phyloP scores from a whole-genome alignment of 2,888 invertebrate genomes.

The Philaethria dido region DNA sequence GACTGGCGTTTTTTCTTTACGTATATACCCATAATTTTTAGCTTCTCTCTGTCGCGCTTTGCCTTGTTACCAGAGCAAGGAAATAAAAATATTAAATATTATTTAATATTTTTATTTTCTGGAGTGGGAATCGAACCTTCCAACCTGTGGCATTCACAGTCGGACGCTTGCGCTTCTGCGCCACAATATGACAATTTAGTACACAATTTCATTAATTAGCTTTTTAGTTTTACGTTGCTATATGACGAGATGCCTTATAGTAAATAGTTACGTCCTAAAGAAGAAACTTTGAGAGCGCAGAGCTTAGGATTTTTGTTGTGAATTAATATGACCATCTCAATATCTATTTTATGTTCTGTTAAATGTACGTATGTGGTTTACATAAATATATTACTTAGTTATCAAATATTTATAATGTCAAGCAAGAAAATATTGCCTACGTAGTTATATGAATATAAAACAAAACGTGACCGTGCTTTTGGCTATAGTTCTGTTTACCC shows the following conservation, averaged over 20 bases:
- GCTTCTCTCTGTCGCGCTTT: too few relatives aligned
- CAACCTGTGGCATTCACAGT: too few relatives aligned
- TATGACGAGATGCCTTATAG: not conserved
- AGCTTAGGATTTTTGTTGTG: not conserved
- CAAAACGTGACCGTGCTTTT: slow-evolving; percentile 40
- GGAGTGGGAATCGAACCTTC: too few relatives aligned
- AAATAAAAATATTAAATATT: too few relatives aligned
- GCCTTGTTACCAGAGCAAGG: too few relatives aligned
- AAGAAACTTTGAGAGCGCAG: not conserved
- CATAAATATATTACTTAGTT: not conserved
- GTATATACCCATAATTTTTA: too few relatives aligned
- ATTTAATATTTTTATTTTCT: too few relatives aligned
- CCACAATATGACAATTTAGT: too few relatives aligned
- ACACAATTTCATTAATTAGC: too few relatives aligned
- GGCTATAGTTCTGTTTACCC: slow-evolving; percentile 40
- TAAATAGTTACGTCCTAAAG: not conserved
- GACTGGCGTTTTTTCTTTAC: too few relatives aligned
- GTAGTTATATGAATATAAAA: slow-evolving; percentile 29
- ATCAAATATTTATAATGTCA: slow-evolving; percentile 14
- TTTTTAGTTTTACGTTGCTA: too few relatives aligned
- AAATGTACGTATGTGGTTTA: not conserved
- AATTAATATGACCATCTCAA: not conserved
- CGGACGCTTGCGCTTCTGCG: too few relatives aligned
- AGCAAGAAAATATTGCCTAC: slow-evolving; percentile 4
- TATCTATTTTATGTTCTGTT: not conserved